These are phyloP conservation scores for Hyposmocoma kahamanoa DNA, from an alignment of 1,140 invertebrate species.

Conservation along the genomic window DNA sequence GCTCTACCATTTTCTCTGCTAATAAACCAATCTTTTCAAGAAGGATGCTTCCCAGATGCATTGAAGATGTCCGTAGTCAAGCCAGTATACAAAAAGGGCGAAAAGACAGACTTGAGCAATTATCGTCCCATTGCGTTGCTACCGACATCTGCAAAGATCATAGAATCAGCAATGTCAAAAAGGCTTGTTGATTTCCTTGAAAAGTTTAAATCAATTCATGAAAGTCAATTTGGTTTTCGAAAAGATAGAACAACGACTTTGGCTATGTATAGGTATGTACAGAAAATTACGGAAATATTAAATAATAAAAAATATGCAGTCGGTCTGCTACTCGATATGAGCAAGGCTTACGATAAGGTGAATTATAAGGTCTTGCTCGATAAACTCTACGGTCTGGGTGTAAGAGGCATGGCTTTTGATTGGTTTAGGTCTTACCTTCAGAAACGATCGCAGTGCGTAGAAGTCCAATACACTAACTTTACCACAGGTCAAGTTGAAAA, in stretches of 20 bases:
- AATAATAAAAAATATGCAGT: background rate
- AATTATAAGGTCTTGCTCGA: background rate
- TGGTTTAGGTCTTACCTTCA: slow-evolving; percentile 6
- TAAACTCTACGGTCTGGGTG: slow-evolving; percentile 1
- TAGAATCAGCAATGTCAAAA: background rate
- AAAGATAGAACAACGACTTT: slow-evolving; percentile 1
- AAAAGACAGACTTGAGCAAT: background rate
- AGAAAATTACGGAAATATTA: slow-evolving; percentile 1
- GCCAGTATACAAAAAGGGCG: slow-evolving; percentile 5
- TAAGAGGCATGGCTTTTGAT: slow-evolving; percentile 3
- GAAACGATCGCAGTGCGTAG: slow-evolving; percentile 3
- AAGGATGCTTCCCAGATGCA: slow-evolving; percentile 5
- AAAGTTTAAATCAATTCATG: background rate
- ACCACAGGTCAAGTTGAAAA: background rate
- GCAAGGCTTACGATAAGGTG: slow-evolving; percentile 5
- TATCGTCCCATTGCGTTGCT: slow-evolving; percentile 4
- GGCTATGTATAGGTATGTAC: background rate
- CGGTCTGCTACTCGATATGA: slow-evolving; percentile 4
- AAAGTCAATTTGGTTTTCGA: slow-evolving; percentile 6
- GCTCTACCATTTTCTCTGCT: background rate
- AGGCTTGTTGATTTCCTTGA: background rate
- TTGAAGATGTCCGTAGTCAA: slow-evolving; percentile 3
- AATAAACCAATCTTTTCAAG: slow-evolving; percentile 5
- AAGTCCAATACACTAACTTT: slow-evolving; percentile 1
- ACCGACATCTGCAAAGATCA: slow-evolving; percentile 2